phyloP scores from a whole-genome alignment of 2,888 invertebrate genomes.

The Nephrotoma guestfalica region DNA sequence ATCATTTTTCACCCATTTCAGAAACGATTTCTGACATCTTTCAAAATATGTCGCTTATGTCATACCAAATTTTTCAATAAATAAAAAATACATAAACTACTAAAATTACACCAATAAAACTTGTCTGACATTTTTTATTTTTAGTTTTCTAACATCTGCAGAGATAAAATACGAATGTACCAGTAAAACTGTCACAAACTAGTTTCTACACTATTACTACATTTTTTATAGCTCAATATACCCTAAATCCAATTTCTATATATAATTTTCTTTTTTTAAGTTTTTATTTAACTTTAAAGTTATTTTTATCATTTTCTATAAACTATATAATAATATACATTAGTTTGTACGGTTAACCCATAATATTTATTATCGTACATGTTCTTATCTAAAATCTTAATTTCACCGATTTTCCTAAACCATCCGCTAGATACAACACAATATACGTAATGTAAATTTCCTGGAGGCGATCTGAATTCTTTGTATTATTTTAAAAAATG shows the following conservation, averaged over 20 bases:
- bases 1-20: neutral
- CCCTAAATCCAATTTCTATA: neutral
- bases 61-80: neutral
- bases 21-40: neutral
- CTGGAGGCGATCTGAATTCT: neutral
- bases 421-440: neutral
- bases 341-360: neutral
- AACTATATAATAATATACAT: neutral
- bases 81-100: neutral
- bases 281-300: neutral
- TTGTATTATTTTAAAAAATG: neutral
- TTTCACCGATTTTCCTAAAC: neutral
- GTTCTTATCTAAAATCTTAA: neutral
- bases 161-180: neutral
- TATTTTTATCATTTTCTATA: neutral
- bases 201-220: neutral
- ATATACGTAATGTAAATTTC: neutral
- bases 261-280: neutral
- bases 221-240: neutral
- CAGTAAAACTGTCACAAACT: neutral
- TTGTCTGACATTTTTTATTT: neutral
- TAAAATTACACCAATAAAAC: neutral
- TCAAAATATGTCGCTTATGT: neutral
- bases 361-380: neutral
- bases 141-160: too few species aligned